Conservation (phyloP, 2,888 invertebrate species). For the Chromoteleia sp. region DNA sequence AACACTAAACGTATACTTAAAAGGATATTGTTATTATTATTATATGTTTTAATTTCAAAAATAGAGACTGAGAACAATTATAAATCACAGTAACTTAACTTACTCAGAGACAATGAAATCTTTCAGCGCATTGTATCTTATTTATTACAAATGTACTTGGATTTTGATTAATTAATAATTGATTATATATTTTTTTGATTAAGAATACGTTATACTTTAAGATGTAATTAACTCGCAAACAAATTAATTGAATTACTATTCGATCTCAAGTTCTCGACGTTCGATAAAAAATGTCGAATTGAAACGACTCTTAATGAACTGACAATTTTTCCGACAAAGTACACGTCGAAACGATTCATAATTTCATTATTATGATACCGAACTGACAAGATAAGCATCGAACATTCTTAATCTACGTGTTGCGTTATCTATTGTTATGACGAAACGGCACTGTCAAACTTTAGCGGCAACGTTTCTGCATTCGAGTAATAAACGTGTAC, state of each 20-base stretch:
- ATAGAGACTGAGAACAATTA: too few relatives aligned
- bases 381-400: conserved; percentile 57
- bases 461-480: conserved; percentile 38
- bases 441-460: conserved; percentile 57
- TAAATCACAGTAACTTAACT: too few relatives aligned
- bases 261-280: too few relatives aligned
- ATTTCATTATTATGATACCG: conserved; percentile 55
- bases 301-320: conserved; percentile 28
- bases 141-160: too few relatives aligned
- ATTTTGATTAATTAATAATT: too few relatives aligned
- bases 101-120: too few relatives aligned
- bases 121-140: too few relatives aligned
- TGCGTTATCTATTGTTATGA: conserved; percentile 60
- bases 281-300: neutral
- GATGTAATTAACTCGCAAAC: neutral
- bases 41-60: too few relatives aligned
- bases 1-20: too few relatives aligned
- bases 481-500: conserved; percentile 50
- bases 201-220: too few relatives aligned
- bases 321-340: conserved; percentile 17
- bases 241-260: neutral
- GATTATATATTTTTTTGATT: too few relatives aligned
- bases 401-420: conserved; percentile 48
- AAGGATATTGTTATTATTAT: too few relatives aligned
- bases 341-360: conserved; percentile 25